phyloP scores from a whole-genome alignment of 1,140 invertebrate genomes.

The Macrostomum lignano region DNA sequence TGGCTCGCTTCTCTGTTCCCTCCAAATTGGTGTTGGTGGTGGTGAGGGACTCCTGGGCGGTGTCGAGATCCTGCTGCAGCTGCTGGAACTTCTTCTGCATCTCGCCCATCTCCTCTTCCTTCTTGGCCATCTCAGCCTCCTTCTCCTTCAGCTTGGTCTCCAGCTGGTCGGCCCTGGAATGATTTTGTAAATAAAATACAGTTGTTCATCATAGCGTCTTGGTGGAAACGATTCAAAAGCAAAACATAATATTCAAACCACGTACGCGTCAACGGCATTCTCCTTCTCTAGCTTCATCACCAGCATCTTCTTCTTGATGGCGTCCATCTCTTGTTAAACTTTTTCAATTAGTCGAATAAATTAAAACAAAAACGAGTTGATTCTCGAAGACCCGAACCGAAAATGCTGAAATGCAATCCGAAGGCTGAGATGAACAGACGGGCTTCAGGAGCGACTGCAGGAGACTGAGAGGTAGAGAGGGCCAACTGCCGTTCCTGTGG shows the following conservation, averaged over 20 bases:
- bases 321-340: no score
- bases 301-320: slow-evolving; percentile 99
- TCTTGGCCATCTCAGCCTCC: slow-evolving; percentile 64
- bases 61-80: slow-evolving; percentile 89
- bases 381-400: no score
- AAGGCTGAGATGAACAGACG: no score
- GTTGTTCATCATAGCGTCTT: background rate
- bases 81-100: slow-evolving; percentile 97
- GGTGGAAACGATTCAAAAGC: background rate
- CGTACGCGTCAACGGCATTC: slow-evolving; percentile 52
- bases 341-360: no score
- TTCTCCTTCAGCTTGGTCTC: slow-evolving; percentile 77
- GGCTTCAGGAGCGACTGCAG: no score
- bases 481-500: no score
- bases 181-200: no score
- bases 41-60: slow-evolving; percentile 70
- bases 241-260: background rate
- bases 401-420: no score
- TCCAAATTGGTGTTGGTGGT: slow-evolving; percentile 77
- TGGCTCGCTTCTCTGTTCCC: slow-evolving; percentile 80
- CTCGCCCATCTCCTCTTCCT: slow-evolving; percentile 76
- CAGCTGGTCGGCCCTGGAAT: slow-evolving; percentile 48
- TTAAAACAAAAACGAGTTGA: no score
- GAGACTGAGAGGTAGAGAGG: no score
- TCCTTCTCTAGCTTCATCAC: slow-evolving; percentile 98